A percentile compares a stretch with the other conserved stretches of the same genome.
phyloP scores from a whole-genome alignment of 2,797 vertebrate genomes.

The Rhinatrema bivittatum region DNA sequence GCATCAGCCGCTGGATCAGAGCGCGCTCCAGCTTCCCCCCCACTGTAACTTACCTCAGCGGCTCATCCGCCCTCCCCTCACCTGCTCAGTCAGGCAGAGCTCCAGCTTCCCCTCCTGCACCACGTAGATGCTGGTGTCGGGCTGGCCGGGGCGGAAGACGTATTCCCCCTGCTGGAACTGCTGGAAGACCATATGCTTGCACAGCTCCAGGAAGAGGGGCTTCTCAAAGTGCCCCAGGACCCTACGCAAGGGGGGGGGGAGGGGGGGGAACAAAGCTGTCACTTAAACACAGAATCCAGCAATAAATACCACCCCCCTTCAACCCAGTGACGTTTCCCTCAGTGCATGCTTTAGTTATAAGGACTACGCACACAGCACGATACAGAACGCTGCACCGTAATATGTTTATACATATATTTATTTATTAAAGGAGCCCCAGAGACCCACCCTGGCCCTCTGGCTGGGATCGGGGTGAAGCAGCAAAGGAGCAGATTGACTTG shows the following conservation, averaged over 20 bases:
- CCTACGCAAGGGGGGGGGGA: constrained; percentile 28
- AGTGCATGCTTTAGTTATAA: background rate
- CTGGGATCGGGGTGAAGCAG: too few species aligned
- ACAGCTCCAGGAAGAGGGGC: constrained; percentile 87
- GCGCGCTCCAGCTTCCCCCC: background rate
- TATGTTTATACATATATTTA: too few species aligned
- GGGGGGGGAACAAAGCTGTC: background rate
- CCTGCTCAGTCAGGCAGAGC: constrained; percentile 77
- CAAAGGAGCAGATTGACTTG: too few species aligned
- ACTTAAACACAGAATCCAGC: too few species aligned
- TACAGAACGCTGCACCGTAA: too few species aligned
- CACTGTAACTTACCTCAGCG: background rate
- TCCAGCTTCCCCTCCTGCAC: constrained; percentile 91
- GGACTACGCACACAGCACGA: too few species aligned
- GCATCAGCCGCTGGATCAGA: background rate
- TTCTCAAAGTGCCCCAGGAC: constrained; percentile 96
- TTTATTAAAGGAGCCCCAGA: too few species aligned
- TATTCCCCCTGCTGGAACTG: constrained; percentile 84
- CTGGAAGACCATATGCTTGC: constrained; percentile 89
- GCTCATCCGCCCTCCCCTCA: constrained; percentile 29
- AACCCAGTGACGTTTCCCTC: accelerated
- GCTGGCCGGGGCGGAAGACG: constrained; percentile 85
- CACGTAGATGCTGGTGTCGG: constrained; percentile 90
- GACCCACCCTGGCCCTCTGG: too few species aligned
- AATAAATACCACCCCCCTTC: too few species aligned